Evolutionary conservation across 1,140 invertebrate species (phyloP), one percentile per base, ranked within the genome.

Genomic region (Platorchestia sp.): DNA sequence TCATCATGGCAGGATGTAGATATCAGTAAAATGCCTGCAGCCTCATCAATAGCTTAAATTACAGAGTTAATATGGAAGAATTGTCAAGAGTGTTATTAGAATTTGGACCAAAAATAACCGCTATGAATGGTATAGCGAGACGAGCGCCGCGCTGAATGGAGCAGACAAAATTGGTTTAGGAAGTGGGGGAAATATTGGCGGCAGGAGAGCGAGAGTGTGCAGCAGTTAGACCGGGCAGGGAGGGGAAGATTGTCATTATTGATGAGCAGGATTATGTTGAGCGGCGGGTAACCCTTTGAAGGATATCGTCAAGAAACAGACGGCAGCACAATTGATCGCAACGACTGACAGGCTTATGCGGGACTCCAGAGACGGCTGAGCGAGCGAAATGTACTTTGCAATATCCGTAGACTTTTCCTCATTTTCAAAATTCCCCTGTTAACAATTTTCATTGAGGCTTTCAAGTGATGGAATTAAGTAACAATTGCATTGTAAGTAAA

Each of bases 281-380:
- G 59, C 36, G 59, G 36, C 59, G 59, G 36, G 59, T 27, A 75
- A 75, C 59, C 59, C 59, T 75, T 75, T 75, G 59, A 75, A 75
- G 59, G 59, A 75, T 75, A 75, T 75, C 59, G 59, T 75, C 59
- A 75, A 75, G 59, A 75, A 75, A 75, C 59, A 75, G 59, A 75
- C 59, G 59, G 14, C 59, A 75, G 10, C 59, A 10, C 59, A 75
- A 75, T 36, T 75, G 59, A 75, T 75, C 59, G 59, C 59, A 75
- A 75, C 14, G 59, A 75, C 36, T 27, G 59, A 1, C 59, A 14
- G 59, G 59, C 59, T 75, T 75, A 75, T 36, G 59, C 7, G 59
- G 10, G 59, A 75, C 14, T 36, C 36, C 14, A 75, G 36, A 19
- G 7, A 22, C 59, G 59, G 59, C 27, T 75, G 1, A 75, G 59